Percentiles rank a stretch among this genome's conserved stretches.
Conservation (phyloP, 2,888 invertebrate genomes). For the Trichogramma evanescens region DNA sequence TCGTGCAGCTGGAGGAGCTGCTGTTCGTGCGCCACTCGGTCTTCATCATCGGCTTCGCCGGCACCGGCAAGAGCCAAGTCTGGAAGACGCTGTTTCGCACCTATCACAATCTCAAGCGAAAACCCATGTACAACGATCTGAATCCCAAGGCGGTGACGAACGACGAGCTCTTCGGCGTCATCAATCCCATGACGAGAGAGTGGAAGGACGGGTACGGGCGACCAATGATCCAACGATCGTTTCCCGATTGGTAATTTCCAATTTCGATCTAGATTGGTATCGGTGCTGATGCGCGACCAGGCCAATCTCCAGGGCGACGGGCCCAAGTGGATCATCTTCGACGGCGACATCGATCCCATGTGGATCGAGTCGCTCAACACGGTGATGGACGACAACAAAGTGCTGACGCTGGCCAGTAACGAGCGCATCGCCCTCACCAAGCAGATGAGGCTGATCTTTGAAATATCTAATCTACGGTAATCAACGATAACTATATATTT, state of each 20-base stretch:
- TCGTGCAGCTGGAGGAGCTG: conserved; percentile 86
- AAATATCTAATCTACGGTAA: conserved; percentile 70
- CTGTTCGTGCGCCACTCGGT: conserved; percentile 92
- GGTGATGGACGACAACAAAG: conserved; percentile 95
- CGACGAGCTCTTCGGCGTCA: conserved; percentile 89
- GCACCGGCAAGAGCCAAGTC: conserved; percentile 87
- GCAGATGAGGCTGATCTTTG: conserved; percentile 86
- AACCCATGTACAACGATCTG: conserved; percentile 81
- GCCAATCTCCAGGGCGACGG: conserved; percentile 80
- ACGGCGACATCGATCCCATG: conserved; percentile 96
- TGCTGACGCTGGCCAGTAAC: conserved; percentile 85
- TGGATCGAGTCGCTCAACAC: conserved; percentile 97
- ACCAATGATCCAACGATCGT: neutral
- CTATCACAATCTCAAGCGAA: conserved; percentile 71
- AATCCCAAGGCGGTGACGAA: conserved; percentile 95
- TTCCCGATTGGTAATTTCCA: neutral
- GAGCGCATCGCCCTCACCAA: conserved; percentile 87
- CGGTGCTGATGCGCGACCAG: conserved; percentile 87
- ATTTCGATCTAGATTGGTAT: conserved; percentile 61
- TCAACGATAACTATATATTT: too few species aligned
- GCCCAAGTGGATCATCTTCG: conserved; percentile 90
- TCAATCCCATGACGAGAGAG: conserved; percentile 87
- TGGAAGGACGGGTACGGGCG: conserved; percentile 68
- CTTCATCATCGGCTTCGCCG: conserved; percentile 77
- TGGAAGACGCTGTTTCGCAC: conserved; percentile 86